Evolutionary conservation across 2,113 vertebrate genomes (phyloP).

Genomic region (Cyanoramphus novaezelandiae): DNA sequence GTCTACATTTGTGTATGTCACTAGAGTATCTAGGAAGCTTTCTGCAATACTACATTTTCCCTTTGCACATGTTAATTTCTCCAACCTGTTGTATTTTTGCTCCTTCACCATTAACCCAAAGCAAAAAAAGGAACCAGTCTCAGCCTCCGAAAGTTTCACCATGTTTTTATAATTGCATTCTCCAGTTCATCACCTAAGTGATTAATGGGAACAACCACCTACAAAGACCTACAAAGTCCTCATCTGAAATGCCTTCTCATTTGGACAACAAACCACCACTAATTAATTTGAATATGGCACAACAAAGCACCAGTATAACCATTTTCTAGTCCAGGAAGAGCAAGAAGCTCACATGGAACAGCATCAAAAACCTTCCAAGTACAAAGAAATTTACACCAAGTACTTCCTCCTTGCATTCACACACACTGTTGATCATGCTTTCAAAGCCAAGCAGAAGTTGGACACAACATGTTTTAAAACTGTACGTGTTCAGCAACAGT

Average conservation of each 20-base stretch:
- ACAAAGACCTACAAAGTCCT: neutral
- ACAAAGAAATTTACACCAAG: neutral
- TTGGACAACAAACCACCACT: neutral
- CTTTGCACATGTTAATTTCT: neutral
- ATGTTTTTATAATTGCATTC: neutral
- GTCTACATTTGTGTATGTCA: neutral
- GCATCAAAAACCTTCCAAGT: neutral
- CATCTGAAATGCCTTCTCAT: neutral
- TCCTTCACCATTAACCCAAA: neutral
- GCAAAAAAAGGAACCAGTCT: neutral
- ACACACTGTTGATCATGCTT: accelerated
- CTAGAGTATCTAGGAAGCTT: neutral
- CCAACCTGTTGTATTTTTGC: neutral
- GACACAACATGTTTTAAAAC: neutral
- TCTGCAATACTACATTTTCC: neutral
- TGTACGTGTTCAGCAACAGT: neutral
- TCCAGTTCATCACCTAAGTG: neutral
- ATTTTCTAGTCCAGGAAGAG: neutral
- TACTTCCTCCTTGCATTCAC: neutral
- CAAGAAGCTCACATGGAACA: neutral
- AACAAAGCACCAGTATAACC: neutral
- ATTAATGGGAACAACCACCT: neutral
- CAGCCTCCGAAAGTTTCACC: neutral
- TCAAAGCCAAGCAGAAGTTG: neutral
- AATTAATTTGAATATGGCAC: neutral